Evolutionary conservation across 2,113 vertebrate species (phyloP).

Genomic region (Paralichthys olivaceus): DNA sequence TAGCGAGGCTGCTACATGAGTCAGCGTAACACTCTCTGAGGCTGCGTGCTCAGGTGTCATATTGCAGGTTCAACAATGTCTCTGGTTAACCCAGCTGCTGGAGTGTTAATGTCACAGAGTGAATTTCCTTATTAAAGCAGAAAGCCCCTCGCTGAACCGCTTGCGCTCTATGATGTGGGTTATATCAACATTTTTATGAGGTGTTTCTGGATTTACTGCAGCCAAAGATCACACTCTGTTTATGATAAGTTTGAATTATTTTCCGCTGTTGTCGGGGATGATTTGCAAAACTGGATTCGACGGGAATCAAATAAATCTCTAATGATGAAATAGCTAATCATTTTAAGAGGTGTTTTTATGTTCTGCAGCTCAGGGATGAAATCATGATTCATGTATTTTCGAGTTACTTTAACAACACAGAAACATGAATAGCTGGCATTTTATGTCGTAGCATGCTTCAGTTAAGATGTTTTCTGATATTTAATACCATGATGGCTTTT

Average conservation of each 20-base stretch:
- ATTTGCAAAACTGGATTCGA: not conserved
- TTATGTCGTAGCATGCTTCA: not conserved
- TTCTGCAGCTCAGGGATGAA: not conserved
- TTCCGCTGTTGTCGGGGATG: not conserved
- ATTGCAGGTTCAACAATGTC: constrained; percentile 46
- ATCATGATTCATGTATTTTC: not conserved
- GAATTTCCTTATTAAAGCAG: constrained; percentile 23
- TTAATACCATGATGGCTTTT: not conserved
- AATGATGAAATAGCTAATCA: not conserved
- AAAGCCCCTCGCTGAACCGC: constrained; percentile 17
- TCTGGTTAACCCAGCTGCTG: constrained; percentile 33
- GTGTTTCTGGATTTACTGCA: constrained; percentile 11
- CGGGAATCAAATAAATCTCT: not conserved
- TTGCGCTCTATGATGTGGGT: not conserved
- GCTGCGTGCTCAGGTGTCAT: constrained; percentile 20
- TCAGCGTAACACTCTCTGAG: constrained; percentile 29
- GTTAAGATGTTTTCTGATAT: not conserved
- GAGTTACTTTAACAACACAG: not conserved
- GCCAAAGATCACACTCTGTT: not conserved
- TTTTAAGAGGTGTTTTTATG: not conserved
- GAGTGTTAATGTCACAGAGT: constrained; percentile 18
- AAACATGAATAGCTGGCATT: too few relatives aligned
- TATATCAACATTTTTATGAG: constrained; percentile 19
- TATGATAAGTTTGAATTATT: not conserved
- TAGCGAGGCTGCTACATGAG: constrained; percentile 32